Evolutionary conservation across 2,797 vertebrate genomes (phyloP).

Genomic region (Mormyrops boulengeri): DNA sequence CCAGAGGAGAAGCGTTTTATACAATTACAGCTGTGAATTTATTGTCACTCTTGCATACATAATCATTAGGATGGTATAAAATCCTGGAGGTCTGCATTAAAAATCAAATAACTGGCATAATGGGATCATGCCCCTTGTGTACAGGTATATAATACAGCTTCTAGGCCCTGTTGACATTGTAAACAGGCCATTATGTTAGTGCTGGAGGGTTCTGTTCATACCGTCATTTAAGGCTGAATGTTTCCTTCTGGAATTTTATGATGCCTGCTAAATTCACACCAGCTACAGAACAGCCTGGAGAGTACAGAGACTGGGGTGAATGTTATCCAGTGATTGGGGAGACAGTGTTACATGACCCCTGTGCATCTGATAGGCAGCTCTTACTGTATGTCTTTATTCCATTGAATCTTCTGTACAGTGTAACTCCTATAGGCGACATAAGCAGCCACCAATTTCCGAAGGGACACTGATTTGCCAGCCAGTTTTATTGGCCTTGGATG

Average conservation of each 20-base stretch:
- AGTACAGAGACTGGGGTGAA: neutral
- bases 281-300: neutral
- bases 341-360: neutral
- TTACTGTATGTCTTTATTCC: too few relatives aligned
- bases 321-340: neutral
- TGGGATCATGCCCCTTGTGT: neutral
- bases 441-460: neutral
- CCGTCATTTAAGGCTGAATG: neutral
- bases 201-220: neutral
- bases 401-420: neutral
- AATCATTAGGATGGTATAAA: neutral
- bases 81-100: neutral
- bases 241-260: neutral
- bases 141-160: neutral
- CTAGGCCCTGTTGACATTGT: neutral
- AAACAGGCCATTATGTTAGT: neutral
- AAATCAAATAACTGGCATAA: neutral
- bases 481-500: neutral
- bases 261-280: neutral
- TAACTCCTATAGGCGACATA: neutral
- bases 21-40: neutral
- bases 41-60: neutral
- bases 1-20: neutral
- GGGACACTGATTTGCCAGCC: neutral
- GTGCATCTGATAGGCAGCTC: neutral